Base-by-base conservation (phyloP, 2,113 vertebrate species). In the Pachyramphus minor region DNA sequence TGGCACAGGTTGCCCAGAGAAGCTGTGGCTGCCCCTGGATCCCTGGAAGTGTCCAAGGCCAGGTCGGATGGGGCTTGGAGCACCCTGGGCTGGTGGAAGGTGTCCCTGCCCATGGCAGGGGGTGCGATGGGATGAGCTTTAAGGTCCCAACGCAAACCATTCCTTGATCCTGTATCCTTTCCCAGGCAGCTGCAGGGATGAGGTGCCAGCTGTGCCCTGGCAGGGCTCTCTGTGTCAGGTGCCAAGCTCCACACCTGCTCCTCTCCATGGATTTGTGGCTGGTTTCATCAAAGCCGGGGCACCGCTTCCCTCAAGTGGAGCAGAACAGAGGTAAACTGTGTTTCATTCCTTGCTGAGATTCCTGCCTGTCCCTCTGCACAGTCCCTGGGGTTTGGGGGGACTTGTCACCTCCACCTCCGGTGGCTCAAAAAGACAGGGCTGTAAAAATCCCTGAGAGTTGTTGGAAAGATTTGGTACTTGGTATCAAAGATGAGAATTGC, bases 301-400 rank as follows among this genome's bases (percentile, higher is more conserved):
- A 11, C 25, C 0, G 2, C 19, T 91, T 17, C 25, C 8, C 0
- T 3, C 21, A 8, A 41, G 30, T 12, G 25, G 14, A n/a, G 39
- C 52, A 27, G 49, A 3, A 4, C 8, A 4, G 20, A 5, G 82
- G n/a, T 74, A 37, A 33, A n/a, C 30, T 1, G 3, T 1, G 16
- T 28, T 47, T 60, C 13, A 0, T 15, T 68, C 0, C 9, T 28
- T 23, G 0, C 2, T 0, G 42, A 42, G 11, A 28, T 18, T 24
- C 53, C 35, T 0, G 0, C 28, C 42, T 20, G 5, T 23, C 42
- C 37, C 12, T 20, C 50, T 1, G 4, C 4, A n/a, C 23, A 16
- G 49, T 25, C 14, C 3, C 14, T 4, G 27, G 56, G 12, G 25
- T 27, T 30, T n/a, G 2, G 4, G 23, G 30, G 52, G 23, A 5